phyloP scores from a whole-genome alignment of 2,797 vertebrate species.

The Limosa lapponica region DNA sequence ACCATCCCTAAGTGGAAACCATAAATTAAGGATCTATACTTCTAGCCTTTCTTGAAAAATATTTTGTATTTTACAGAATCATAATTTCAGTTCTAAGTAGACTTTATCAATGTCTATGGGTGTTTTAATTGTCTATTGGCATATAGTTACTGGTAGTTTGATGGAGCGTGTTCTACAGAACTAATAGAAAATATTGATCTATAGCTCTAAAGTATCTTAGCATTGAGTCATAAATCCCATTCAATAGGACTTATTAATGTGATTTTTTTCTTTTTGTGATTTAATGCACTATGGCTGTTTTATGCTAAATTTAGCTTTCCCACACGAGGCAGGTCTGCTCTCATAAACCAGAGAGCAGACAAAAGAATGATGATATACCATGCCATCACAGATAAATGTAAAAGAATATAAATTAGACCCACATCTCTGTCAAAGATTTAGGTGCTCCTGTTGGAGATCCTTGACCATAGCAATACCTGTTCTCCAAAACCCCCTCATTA shows the following conservation, averaged over 20 bases:
- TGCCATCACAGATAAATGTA: neutral
- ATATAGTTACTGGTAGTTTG: neutral
- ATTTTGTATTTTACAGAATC: neutral
- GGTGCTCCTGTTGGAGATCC: neutral
- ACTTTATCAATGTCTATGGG: neutral
- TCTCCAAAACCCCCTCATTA: neutral
- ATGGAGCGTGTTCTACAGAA: neutral
- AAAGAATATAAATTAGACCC: conserved; percentile 14
- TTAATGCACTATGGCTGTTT: conserved; percentile 17
- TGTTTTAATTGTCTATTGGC: neutral
- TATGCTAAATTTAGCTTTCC: conserved; percentile 16
- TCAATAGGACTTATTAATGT: neutral
- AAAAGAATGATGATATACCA: neutral
- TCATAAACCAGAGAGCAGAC: conserved; percentile 4
- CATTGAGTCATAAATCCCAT: neutral
- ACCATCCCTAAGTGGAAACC: neutral
- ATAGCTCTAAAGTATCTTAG: neutral
- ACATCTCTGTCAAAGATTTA: neutral
- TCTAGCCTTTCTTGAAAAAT: neutral
- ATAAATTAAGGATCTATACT: neutral
- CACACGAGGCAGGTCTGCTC: neutral
- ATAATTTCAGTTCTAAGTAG: neutral
- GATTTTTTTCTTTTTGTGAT: neutral
- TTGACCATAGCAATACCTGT: neutral
- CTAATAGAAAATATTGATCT: neutral